Conservation (phyloP, 2,797 vertebrate genomes). For the Coendou prehensilis region DNA sequence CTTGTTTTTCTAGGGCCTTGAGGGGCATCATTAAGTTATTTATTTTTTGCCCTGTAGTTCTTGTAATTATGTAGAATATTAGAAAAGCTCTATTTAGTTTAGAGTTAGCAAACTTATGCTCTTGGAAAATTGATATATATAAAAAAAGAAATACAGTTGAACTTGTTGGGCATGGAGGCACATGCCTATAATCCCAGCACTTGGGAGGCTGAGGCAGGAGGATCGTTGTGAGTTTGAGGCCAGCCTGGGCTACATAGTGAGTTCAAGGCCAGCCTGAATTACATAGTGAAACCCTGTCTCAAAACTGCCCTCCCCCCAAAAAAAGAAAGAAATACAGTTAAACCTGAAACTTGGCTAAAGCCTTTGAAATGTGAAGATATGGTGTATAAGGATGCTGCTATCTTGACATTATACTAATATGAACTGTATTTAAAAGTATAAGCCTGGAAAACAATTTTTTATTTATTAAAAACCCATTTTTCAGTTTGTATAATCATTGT, state of each 20-base stretch:
- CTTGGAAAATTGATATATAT: not conserved
- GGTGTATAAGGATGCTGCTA: not conserved
- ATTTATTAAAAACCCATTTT: not conserved
- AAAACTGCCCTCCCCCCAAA: not conserved
- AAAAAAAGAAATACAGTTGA: not conserved
- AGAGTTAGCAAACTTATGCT: not conserved
- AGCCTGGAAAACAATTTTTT: not conserved
- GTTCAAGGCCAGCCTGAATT: not conserved
- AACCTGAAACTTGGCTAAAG: not conserved
- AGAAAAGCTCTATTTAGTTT: not conserved
- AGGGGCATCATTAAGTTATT: not conserved
- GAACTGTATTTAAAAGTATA: not conserved
- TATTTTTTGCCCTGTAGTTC: not conserved
- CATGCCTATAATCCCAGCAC: not conserved
- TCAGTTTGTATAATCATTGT: not conserved
- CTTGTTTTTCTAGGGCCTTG: not conserved
- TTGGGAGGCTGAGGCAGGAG: not conserved
- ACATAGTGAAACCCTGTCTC: not conserved
- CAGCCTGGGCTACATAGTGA: not conserved
- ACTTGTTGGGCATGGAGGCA: not conserved
- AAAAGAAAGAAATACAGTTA: not conserved
- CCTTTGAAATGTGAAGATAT: not conserved
- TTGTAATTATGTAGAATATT: conserved; percentile 28
- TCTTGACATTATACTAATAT: not conserved
- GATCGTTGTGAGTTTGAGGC: not conserved